Base-by-base conservation (phyloP, 2,797 vertebrate species). In the Chelon labrosus region DNA sequence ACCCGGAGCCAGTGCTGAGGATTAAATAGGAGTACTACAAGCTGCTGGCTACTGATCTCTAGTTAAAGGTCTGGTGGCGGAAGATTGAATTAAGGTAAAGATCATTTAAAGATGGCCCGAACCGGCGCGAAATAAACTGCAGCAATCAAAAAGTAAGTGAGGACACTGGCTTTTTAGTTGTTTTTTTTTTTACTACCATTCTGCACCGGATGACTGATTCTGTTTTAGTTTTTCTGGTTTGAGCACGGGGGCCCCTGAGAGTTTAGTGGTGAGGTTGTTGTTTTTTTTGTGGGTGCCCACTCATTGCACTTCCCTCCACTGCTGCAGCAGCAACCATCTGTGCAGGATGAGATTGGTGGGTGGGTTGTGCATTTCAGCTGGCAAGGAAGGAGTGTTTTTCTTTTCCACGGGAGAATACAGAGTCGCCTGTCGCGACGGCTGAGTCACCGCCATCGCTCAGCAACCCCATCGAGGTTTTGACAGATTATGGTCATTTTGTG, bases 391-490 rank as follows among this genome's bases (percentile, higher is more conserved):
- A n/a, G 46, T 49, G 53, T 67, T 68, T 39, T 84, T 67, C 8
- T 65, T 58, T 54, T 55, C 9, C 37, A 37, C 54, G 37, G 44
- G 55, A 46, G 37, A 44, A 25, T 27, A 19, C 53, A 5, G 52
- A 47, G 47, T 58, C 51, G 44, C 54, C 68, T 69, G 42, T 54
- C 8, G 0, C n/a, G 54, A 56, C 53, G 39, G 61, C 64, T 70
- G 65, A 79, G 54, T 77, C 64, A 64, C 25, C 2, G 25, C n/a
- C 51, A 66, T 79, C 8, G 51, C 63, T 83, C 60, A 53, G 71
- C 65, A 38, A 16, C 6, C 11, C 42, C 25, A 60, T 74, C 37
- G 22, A 20, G 47, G 16, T 58, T 22, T n/a, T 6, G 9, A 52
- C 50, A 65, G 65, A 74, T 73, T 50, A 44, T 25, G 31, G 50